phyloP scores from a whole-genome alignment of 2,797 vertebrate species.

The Poecilia wingei region DNA sequence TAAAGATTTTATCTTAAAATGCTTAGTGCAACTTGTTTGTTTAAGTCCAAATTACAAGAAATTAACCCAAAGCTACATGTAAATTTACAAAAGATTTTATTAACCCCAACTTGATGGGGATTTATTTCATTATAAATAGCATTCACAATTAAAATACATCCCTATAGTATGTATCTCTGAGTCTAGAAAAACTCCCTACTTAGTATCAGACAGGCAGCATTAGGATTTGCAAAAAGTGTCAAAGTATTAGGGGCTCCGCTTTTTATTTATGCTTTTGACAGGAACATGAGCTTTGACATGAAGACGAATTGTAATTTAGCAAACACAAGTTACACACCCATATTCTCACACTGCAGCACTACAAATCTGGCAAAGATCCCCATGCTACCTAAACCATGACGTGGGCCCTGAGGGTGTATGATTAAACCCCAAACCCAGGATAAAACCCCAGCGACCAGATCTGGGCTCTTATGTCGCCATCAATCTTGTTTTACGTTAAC shows the following conservation, averaged over 20 bases:
- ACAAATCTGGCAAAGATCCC: slow-evolving; percentile 32
- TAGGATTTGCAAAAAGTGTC: slow-evolving; percentile 24
- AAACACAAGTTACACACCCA: slow-evolving; percentile 43
- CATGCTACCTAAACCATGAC: slow-evolving; percentile 44
- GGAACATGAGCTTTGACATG: slow-evolving; percentile 26
- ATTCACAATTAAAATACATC: slow-evolving; percentile 10
- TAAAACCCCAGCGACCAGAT: slow-evolving; percentile 51
- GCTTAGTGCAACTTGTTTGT: not conserved
- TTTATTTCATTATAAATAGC: slow-evolving; percentile 43
- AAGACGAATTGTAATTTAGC: slow-evolving; percentile 36
- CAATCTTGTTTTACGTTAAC: slow-evolving; percentile 24
- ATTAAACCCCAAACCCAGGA: slow-evolving; percentile 52
- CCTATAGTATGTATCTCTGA: slow-evolving; percentile 25
- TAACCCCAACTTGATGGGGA: slow-evolving; percentile 1
- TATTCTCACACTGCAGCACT: slow-evolving; percentile 30
- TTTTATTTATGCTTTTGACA: slow-evolving; percentile 30
- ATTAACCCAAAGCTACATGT: not conserved
- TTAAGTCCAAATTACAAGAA: not conserved
- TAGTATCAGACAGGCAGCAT: slow-evolving; percentile 22
- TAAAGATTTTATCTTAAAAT: not conserved
- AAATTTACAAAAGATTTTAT: not conserved
- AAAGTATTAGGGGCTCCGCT: slow-evolving; percentile 15
- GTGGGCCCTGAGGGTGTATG: slow-evolving; percentile 43
- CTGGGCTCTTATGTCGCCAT: slow-evolving; percentile 35
- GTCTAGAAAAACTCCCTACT: slow-evolving; percentile 42